A percentile compares a stretch with the other conserved stretches of the same genome.
These are phyloP conservation scores for Aviceda subcristata DNA, from an alignment of 2,113 vertebrate genomes.

Conservation along the genomic window DNA sequence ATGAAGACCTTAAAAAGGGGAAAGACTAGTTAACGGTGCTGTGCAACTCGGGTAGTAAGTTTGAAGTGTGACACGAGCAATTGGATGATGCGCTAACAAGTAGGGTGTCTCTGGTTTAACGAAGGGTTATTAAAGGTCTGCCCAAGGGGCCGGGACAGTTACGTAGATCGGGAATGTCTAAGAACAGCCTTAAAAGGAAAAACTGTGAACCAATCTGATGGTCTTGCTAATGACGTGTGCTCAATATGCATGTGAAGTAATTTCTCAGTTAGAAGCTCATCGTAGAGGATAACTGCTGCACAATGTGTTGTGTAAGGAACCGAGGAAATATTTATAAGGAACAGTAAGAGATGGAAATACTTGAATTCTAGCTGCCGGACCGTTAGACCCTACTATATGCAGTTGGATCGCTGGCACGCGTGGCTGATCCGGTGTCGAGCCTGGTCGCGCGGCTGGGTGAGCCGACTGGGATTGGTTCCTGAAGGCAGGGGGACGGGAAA, in stretches of 20 bases:
- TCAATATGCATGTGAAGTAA: not conserved
- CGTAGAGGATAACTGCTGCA: not conserved
- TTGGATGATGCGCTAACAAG: not conserved
- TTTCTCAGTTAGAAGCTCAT: not conserved
- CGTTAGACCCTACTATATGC: not conserved
- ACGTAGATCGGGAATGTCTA: not conserved
- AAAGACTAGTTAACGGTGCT: not conserved
- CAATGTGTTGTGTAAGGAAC: not conserved
- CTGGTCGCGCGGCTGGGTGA: not conserved
- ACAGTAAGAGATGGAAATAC: not conserved
- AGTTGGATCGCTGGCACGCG: not conserved
- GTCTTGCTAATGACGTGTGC: not conserved
- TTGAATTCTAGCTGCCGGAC: not conserved
- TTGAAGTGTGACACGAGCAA: not conserved
- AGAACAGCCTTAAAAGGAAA: not conserved
- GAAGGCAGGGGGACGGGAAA: not conserved
- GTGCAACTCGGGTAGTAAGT: not conserved
- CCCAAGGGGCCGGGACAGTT: not conserved
- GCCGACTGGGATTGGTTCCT: not conserved
- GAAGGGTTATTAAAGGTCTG: not conserved
- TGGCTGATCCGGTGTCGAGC: not conserved
- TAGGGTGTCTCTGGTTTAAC: not conserved
- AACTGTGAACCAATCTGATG: not conserved
- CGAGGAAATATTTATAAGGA: not conserved
- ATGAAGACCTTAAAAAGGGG: not conserved